Evolutionary conservation across 2,888 invertebrate genomes (phyloP), one percentile per base, ranked within the genome.

Genomic region (Neria commutata): DNA sequence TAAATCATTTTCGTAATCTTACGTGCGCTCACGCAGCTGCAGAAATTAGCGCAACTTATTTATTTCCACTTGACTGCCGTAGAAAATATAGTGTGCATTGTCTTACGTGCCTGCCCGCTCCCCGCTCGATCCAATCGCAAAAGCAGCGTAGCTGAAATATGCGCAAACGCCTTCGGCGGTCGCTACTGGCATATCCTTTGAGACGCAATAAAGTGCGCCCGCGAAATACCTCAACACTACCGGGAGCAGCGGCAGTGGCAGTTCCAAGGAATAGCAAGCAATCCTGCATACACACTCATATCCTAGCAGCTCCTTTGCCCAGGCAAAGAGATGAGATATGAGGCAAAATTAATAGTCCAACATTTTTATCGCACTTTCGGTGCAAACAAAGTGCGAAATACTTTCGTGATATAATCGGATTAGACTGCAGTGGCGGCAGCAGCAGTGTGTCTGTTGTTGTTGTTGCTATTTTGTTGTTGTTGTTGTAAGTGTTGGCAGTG

Each of bases 61-160:
- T 73, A 73, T 74, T 70, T 74, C 71, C 69, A 72, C 74, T 73
- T 70, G 72, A 71, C 71, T 73, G 70, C 72, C 71, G 71, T 71
- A 72, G 69, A 72, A 73, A 73, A 70, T 72, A 8, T 29, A 29
- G 21, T 42, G n/a, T n/a, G n/a, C n/a, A n/a, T n/a, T n/a, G n/a
- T n/a, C n/a, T n/a, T n/a, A n/a, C n/a, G n/a, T n/a, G n/a, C n/a
- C n/a, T n/a, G n/a, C n/a, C n/a, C n/a, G n/a, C n/a, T n/a, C n/a
- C n/a, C n/a, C n/a, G n/a, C n/a, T n/a, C n/a, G n/a, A n/a, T n/a
- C n/a, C n/a, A n/a, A n/a, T n/a, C n/a, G n/a, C n/a, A n/a, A n/a
- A n/a, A n/a, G n/a, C n/a, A n/a, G n/a, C n/a, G n/a, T n/a, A n/a
- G n/a, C n/a, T n/a, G n/a, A n/a, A n/a, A n/a, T n/a, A n/a, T n/a